A percentile compares a stretch with the other conserved stretches of the same genome.
These are phyloP conservation scores for Caiman crocodilus DNA, from an alignment of 2,797 vertebrate species.

Conservation along the genomic window DNA sequence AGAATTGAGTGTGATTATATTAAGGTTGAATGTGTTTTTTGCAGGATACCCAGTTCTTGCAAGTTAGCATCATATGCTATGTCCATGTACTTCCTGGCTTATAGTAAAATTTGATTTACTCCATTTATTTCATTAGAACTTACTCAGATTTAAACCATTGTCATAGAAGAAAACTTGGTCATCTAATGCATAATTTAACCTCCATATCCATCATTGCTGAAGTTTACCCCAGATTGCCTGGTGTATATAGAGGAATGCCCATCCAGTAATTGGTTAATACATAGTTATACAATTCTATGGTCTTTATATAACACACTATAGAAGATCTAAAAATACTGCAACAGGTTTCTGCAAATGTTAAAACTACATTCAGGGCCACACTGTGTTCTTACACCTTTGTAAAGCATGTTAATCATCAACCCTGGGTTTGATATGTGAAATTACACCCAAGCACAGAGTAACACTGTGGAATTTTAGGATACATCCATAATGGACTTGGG, in stretches of 20 bases:
- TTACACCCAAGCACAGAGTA: background rate
- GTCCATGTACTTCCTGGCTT: too few relatives aligned
- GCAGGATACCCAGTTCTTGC: background rate
- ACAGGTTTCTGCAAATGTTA: background rate
- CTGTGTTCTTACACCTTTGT: background rate
- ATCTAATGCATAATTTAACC: background rate
- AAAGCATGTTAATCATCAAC: background rate
- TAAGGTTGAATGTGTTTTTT: background rate
- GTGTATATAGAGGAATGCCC: background rate
- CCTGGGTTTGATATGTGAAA: background rate
- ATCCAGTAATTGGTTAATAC: background rate
- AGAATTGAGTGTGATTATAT: background rate
- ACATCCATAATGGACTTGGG: too few relatives aligned
- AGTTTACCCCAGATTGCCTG: background rate
- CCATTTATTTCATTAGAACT: background rate
- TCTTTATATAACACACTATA: background rate
- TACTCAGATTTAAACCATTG: background rate
- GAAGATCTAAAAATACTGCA: background rate
- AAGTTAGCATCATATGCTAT: too few relatives aligned
- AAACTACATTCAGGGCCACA: background rate
- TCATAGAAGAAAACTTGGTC: background rate
- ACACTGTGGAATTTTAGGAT: too few relatives aligned
- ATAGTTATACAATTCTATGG: accelerated
- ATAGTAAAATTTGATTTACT: too few relatives aligned
- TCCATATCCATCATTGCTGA: background rate